Evolutionary conservation across 2,113 vertebrate genomes (phyloP), one percentile per base, ranked within the genome.

Genomic region (Proteles cristata): DNA sequence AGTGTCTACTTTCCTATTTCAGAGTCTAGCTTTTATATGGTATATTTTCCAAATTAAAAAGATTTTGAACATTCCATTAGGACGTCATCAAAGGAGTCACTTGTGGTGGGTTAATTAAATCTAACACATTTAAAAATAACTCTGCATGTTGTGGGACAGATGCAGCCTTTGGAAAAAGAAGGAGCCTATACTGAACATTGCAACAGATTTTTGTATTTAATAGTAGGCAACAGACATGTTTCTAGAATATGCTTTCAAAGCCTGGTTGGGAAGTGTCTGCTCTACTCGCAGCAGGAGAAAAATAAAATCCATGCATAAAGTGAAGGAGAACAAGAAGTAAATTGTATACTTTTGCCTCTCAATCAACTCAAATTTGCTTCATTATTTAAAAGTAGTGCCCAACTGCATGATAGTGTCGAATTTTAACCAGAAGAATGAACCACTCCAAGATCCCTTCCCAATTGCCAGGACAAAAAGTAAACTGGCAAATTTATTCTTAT

Each of bases 81-180:
- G n/a, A 58, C 61, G 28, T 19, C 48, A 96, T 90, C 35, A 93
- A 84, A 96, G 63, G 39, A 95, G 77, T 83, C 66, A 89, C n/a
- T 86, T 96, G 26, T 83, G 33, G 58, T 93, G 45, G 35, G 50
- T 92, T 95, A 85, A 92, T 77, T 95, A 92, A 73, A 84, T 76
- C 3, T 81, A 86, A 84, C 23, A 77, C 21, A 82, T 81, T 97
- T 94, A 80, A 94, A 96, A 96, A 90, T 87, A 97, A 76, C 55
- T 77, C 58, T 61, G 14, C 28, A 17, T 88, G 33, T 65, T 50
- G 53, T 55, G 43, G 77, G 81, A 69, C 81, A 90, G 88, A 85
- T 94, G 81, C 17, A 66, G 63, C 26, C 55, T 55, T 91, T 58
- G 77, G 45, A 65, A 81, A 92, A 88, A 84, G 31, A 93, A 80